These are phyloP conservation scores for Nomada fucata DNA, from an alignment of 2,888 invertebrate genomes.

Conservation along the genomic window DNA sequence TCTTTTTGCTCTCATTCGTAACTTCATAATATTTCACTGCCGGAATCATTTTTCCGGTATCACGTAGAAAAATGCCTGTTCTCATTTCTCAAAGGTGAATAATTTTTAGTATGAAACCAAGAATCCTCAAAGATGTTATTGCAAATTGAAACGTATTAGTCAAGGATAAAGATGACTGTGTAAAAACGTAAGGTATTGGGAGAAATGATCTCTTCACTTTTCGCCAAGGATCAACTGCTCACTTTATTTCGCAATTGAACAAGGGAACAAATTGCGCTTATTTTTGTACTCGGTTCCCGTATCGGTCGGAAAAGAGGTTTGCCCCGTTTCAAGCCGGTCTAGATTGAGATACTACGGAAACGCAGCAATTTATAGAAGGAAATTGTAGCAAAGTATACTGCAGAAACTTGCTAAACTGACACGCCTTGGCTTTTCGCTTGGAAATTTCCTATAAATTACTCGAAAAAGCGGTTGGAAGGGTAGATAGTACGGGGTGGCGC, in stretches of 20 bases:
- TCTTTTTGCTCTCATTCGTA: no score
- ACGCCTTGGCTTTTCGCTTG: conserved; percentile 46
- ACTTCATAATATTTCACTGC: not conserved
- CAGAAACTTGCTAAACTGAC: conserved; percentile 44
- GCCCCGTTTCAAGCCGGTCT: not conserved
- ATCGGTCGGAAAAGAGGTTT: not conserved
- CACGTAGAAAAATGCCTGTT: no score
- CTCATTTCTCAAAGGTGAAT: no score
- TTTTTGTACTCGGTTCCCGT: not conserved
- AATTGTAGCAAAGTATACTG: conserved; percentile 35
- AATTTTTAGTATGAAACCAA: no score
- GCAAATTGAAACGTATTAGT: not conserved
- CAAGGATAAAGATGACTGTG: no score
- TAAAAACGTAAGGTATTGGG: not conserved
- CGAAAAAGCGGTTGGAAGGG: conserved; percentile 50
- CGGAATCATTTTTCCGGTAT: no score
- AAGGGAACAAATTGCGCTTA: not conserved
- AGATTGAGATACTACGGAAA: conserved; percentile 24
- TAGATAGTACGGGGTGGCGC: conserved; percentile 17
- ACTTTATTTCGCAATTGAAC: not conserved
- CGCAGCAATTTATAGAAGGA: conserved; percentile 22
- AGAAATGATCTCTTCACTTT: not conserved
- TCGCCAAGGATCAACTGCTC: not conserved
- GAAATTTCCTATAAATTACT: conserved; percentile 63
- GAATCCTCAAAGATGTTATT: no score